These are phyloP conservation scores for Solen grandis DNA, from an alignment of 1,140 invertebrate species.

Conservation along the genomic window DNA sequence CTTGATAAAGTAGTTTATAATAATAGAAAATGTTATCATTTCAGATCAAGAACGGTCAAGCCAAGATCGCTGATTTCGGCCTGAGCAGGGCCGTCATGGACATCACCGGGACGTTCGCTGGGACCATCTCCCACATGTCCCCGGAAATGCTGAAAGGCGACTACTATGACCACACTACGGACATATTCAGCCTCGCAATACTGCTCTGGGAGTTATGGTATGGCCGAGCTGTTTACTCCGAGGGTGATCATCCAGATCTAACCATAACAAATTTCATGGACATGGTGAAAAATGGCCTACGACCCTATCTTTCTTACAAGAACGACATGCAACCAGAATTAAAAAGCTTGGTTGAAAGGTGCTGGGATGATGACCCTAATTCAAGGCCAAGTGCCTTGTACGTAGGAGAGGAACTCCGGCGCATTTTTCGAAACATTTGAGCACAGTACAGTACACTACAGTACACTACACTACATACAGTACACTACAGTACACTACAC, in stretches of 20 bases:
- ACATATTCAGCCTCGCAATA: not conserved
- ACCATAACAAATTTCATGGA: no score
- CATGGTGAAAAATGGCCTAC: no score
- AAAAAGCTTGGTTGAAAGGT: no score
- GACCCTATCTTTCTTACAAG: no score
- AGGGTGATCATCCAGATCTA: no score
- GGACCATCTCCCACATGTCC: not conserved
- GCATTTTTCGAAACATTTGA: no score
- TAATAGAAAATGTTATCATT: no score
- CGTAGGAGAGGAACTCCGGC: no score
- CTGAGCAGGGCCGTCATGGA: not conserved
- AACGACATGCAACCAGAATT: no score
- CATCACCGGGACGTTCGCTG: not conserved
- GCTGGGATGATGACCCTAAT: no score
- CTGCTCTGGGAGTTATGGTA: not conserved
- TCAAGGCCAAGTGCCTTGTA: no score
- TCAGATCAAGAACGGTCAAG: not conserved
- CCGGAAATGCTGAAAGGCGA: not conserved
- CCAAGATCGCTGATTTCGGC: not conserved
- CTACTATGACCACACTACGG: not conserved
- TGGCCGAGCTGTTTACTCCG: not conserved
- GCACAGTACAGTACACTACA: constrained; percentile 26
- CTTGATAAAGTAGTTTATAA: no score
- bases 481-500: constrained; percentile 20
- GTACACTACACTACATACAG: constrained; percentile 44